These are phyloP conservation scores for Panonychus citri DNA, from an alignment of 1,140 invertebrate genomes.

Conservation along the genomic window DNA sequence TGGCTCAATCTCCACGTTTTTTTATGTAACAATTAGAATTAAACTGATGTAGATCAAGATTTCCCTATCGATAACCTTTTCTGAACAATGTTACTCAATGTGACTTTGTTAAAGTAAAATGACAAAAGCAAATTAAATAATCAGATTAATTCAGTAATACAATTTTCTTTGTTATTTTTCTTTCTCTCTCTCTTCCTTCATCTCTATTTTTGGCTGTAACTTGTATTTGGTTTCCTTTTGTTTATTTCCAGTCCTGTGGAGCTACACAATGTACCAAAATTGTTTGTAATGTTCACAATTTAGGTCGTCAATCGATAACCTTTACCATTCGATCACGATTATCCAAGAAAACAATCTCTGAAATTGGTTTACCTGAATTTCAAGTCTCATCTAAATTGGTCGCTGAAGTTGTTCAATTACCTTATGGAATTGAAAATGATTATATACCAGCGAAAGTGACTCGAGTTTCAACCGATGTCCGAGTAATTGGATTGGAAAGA, in stretches of 20 bases:
- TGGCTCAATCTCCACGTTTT: slow-evolving; percentile 75
- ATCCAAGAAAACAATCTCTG: slow-evolving; percentile 47
- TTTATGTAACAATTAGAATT: no score
- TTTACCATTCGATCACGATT: slow-evolving; percentile 49
- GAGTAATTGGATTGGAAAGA: slow-evolving; percentile 28
- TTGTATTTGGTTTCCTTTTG: neutral
- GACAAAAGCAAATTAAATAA: no score
- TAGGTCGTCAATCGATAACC: slow-evolving; percentile 44
- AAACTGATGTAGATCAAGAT: no score
- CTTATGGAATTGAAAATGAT: slow-evolving; percentile 40
- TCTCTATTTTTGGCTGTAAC: neutral
- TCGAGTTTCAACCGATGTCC: slow-evolving; percentile 31
- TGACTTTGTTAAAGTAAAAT: no score
- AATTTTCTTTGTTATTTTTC: no score
- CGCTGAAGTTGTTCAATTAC: slow-evolving; percentile 42
- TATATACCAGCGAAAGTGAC: slow-evolving; percentile 28
- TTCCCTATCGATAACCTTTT: no score
- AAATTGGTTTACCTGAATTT: slow-evolving; percentile 30
- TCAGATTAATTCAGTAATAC: no score
- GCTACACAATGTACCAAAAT: slow-evolving; percentile 46
- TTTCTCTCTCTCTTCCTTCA: no score
- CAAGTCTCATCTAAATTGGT: slow-evolving; percentile 46
- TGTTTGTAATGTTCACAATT: slow-evolving; percentile 40
- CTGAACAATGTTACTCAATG: no score
- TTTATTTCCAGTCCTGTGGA: slow-evolving; percentile 29